A percentile compares a stretch with the other conserved stretches of the same genome.
Evolutionary conservation across 2,888 invertebrate species (phyloP).

Genomic region (Andrena chrysosceles): DNA sequence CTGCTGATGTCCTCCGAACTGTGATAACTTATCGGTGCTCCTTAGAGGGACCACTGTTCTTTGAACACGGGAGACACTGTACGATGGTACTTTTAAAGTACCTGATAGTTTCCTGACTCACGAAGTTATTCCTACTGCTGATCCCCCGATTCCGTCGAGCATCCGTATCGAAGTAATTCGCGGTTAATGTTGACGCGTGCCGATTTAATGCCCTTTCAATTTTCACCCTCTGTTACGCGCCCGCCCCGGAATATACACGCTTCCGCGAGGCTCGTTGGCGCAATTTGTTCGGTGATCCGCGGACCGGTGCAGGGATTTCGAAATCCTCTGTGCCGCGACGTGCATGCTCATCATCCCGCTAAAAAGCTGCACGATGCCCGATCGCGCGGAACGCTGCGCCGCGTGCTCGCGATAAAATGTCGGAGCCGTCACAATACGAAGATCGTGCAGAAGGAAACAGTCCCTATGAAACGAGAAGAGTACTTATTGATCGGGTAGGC

Average conservation of each 20-base stretch:
- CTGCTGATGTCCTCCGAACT: constrained; percentile 8
- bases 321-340: neutral
- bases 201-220: constrained; percentile 26
- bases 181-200: constrained; percentile 15
- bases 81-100: no score
- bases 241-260: neutral
- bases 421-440: neutral
- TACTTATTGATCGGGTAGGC: constrained; percentile 67
- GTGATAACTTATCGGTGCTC: no score
- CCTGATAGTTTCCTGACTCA: no score
- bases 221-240: neutral
- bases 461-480: constrained; percentile 69
- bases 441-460: constrained; percentile 38
- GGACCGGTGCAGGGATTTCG: neutral
- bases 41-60: no score
- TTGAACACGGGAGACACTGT: no score
- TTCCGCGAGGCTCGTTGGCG: neutral
- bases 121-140: neutral
- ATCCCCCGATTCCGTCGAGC: neutral
- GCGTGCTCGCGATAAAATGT: neutral
- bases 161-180: neutral
- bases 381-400: neutral
- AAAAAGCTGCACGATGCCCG: neutral
- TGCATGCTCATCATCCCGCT: neutral
- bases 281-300: neutral